Evolutionary conservation across 2,888 invertebrate genomes (phyloP), one percentile per base, ranked within the genome.

Genomic region (Craniophora ligustri): DNA sequence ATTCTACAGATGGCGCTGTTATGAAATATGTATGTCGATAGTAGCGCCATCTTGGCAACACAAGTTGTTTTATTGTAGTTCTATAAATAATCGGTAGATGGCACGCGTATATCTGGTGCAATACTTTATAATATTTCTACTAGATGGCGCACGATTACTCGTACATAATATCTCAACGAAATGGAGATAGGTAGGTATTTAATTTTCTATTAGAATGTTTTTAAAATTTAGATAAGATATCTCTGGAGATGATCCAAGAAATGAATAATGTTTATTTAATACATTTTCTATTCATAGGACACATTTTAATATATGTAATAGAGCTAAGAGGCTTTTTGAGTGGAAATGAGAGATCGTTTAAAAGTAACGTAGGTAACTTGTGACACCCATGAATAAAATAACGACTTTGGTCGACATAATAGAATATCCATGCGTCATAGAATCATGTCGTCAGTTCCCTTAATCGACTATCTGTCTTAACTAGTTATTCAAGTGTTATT

Each of bases 1-100:
- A 2, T n/a, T n/a, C 1, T 5, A 2, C 32, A 78, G 77, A 66
- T 75, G 73, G 69, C 76, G 67, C 42, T 68, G 44, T 42, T 11
- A 21, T 5, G 11, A 36, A 11, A 6, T 2, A 6, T n/a, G 5
- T 5, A 6, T 6, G 2, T 3, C 1, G 13, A 5, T 8, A 7
- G n/a, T 18, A 54, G 28, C 59, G 68, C 53, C 63, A 69, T 36
- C 71, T 66, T 11, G 11, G 6, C 0, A n/a, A 11, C 5, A 34
- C 0, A n/a, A 1, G 2, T 5, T 4, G n/a, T 13, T 2, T 5
- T 13, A 2, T 0, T 10, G n/a, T 44, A 38, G 45, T 49, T 39
- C 21, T 15, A 2, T 0, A 2, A 15, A 6, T 26, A 0, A 31
- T 15, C 26, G 26, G 28, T 36, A 66, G 62, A 31, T 58, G 39